Base-by-base conservation (phyloP, 2,888 invertebrate species). In the Timema cristinae region DNA sequence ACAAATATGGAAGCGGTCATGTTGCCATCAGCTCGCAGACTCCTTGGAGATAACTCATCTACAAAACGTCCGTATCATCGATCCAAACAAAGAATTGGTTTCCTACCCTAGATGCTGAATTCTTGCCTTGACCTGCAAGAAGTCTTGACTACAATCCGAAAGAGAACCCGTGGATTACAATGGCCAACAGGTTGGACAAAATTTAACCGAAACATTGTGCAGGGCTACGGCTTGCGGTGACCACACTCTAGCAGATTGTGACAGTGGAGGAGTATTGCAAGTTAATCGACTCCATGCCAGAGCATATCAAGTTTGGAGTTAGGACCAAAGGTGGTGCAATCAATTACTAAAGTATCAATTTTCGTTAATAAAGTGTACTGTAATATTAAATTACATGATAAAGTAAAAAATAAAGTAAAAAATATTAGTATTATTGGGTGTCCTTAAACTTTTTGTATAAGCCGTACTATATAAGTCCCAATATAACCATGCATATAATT, bases 131-230 rank as follows among this genome's bases (percentile, higher is more conserved):
- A 32, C 63, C 47, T 63, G 47, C 32, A 11, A 32, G 1, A 47
- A 63, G 63, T 63, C 16, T 32, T 13, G 47, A 63, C 6, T 63
- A 11, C 10, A 63, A 63, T 48, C 47, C 63, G 9, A 47, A 47
- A 32, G 47, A 63, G 63, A 63, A 32, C 63, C 48, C 16, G 47
- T 63, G 63, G 63, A 63, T 6, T 48, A 63, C 32, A 63, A 63
- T 16, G 47, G 63, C 63, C 32, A 1, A 32, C 63, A 9, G 63
- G 63, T 10, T 63, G 63, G 63, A 32, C 32, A 63, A 63, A 16
- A 15, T 47, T 1, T 16, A 16, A 15, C 8, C 16, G 11, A 63
- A 63, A 9, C 16, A 32, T n/a, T 10, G 63, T 15, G 32, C 63
- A 63, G 63, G 16, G 48, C 13, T 63, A 48, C 32, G 59, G 8